These are phyloP conservation scores for Poecilia latipinna DNA, from an alignment of 2,113 vertebrate species.

Conservation along the genomic window DNA sequence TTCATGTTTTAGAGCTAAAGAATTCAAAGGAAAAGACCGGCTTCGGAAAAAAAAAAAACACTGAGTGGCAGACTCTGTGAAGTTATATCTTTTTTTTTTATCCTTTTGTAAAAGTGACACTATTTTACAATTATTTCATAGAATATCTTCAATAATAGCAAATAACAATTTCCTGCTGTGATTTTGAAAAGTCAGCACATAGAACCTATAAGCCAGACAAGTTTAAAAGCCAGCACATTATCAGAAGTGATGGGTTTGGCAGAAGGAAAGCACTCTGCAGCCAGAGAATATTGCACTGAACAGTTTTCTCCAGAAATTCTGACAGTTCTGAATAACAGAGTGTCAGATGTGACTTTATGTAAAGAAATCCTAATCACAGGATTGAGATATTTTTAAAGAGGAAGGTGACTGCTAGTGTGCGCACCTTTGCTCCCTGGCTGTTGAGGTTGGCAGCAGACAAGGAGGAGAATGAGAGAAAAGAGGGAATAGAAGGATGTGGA, in stretches of 20 bases:
- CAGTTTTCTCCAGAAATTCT: constrained; percentile 18
- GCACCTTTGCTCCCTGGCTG: constrained; percentile 39
- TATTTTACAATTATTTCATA: background rate
- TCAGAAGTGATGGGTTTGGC: constrained; percentile 13
- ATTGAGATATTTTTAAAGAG: constrained; percentile 6
- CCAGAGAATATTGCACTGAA: constrained; percentile 8
- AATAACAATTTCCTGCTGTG: background rate
- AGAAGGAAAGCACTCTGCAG: constrained; percentile 24
- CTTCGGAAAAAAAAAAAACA: background rate
- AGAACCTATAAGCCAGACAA: constrained; percentile 27
- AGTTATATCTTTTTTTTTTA: background rate
- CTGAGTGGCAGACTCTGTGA: background rate
- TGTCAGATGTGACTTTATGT: background rate
- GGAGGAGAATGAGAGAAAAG: constrained; percentile 23
- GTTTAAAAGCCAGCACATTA: constrained; percentile 28
- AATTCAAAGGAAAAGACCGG: background rate
- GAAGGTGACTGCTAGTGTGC: constrained; percentile 7
- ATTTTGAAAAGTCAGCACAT: background rate
- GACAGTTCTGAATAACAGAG: constrained; percentile 41
- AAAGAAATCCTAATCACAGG: constrained; percentile 16
- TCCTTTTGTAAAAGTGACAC: background rate
- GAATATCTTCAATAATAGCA: background rate
- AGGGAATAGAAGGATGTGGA: constrained; percentile 35
- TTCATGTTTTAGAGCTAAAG: background rate
- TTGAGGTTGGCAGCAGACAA: constrained; percentile 53